Evolutionary conservation across 2,797 vertebrate species (phyloP), one percentile per base, ranked within the genome.

Genomic region (Salarias fasciatus): DNA sequence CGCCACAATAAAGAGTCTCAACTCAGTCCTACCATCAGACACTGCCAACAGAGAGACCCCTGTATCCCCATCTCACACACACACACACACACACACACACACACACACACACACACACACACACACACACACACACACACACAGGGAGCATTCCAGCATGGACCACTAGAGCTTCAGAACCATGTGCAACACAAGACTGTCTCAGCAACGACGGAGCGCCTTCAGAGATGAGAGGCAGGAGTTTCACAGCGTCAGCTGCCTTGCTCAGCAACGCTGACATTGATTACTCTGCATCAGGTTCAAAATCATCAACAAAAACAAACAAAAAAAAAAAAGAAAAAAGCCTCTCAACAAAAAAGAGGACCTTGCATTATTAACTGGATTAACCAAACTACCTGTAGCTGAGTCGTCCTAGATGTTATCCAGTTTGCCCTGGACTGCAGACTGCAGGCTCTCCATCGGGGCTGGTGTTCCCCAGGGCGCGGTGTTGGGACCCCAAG

Each of bases 331-430:
- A 35, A 9, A 35, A 6, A 35, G 58, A 50, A 65, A 40, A 44
- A 62, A 41, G 55, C 44, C 42, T 61, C 53, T 35, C 35, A 35
- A 6, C 35, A 35, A 29, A 14, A 42, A 54, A 65, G 72, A 83
- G 47, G 48, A 81, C 69, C 69, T 71, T 24, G 54, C 72, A 53
- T 69, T 80, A 75, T 79, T 89, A 91, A 91, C 87, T 83, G 84
- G 79, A 88, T 89, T 87, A 90, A 92, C 87, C 80, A 85, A 89
- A 88, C 80, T 91, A 88, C 86, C 84, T 89, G 85, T 87, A 84
- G 85, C 75, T 73, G 73, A 56, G 69, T 76, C 54, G 45, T 67
- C 61, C 63, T 55, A 46, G 46, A 78, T 62, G 48, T 73, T 72
- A 62, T 75, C 72, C 61, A 54, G 78, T 88, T 84, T 75, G 85